Conservation (phyloP, 2,797 vertebrate species). For the Remorina albescens region DNA sequence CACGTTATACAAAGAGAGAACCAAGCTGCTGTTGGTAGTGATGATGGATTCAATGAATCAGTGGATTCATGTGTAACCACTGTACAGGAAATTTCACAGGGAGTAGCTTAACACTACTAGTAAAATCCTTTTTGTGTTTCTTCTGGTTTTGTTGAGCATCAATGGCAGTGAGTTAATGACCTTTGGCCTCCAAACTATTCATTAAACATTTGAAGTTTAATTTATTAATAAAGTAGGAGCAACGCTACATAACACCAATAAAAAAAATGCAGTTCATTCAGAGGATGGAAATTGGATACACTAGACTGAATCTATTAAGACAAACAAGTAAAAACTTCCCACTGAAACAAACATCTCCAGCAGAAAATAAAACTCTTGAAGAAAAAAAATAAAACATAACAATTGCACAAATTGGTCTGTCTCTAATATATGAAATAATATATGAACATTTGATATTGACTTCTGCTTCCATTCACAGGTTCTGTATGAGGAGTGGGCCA, state of each 20-base stretch:
- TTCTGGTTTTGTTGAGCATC: no score
- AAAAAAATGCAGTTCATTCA: no score
- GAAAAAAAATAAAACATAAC: not conserved
- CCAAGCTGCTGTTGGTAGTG: no score
- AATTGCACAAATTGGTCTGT: not conserved
- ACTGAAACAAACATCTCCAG: not conserved
- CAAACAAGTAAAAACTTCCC: not conserved
- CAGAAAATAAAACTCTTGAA: not conserved
- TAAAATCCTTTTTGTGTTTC: no score
- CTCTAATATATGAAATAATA: not conserved
- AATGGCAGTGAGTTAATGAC: no score
- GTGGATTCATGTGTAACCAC: no score
- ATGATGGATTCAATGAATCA: no score
- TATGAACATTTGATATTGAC: not conserved
- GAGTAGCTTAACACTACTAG: not conserved
- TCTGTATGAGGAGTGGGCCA: slow-evolving; percentile 95
- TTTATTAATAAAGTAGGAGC: no score
- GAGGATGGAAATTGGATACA: not conserved
- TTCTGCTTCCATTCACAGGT: slow-evolving; percentile 80
- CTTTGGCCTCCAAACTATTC: no score
- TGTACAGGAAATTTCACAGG: no score
- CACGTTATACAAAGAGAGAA: no score
- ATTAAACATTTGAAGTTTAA: no score
- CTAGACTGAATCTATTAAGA: not conserved
- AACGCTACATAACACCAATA: not conserved